These are phyloP conservation scores for Drosophila hamatofila DNA, from an alignment of 2,888 invertebrate species.

Conservation along the genomic window DNA sequence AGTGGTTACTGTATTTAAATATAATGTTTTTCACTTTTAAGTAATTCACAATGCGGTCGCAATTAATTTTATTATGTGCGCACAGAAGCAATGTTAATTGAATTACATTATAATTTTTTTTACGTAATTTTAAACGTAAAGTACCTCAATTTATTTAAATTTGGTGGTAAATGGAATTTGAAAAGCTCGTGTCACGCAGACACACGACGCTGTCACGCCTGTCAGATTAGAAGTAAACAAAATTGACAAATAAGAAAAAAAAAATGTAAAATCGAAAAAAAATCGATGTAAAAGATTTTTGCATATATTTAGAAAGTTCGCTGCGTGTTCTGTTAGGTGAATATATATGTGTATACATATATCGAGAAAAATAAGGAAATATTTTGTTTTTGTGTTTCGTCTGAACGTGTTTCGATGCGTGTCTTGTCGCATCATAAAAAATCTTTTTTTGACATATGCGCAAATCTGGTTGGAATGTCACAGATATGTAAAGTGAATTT, in stretches of 20 bases:
- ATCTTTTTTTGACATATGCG: neutral
- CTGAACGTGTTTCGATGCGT: slow-evolving; percentile 9
- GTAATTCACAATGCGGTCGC: slow-evolving; percentile 24
- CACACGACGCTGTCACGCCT: neutral
- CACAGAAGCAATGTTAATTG: slow-evolving; percentile 24
- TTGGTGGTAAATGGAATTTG: neutral
- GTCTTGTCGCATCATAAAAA: slow-evolving; percentile 4
- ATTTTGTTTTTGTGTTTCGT: neutral
- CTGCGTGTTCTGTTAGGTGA: neutral
- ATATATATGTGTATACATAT: neutral
- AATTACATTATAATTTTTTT: slow-evolving; percentile 8
- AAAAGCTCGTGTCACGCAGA: slow-evolving; percentile 1
- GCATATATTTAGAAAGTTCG: neutral
- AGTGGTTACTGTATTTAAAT: neutral
- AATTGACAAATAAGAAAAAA: slow-evolving; percentile 5
- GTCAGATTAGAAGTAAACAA: neutral
- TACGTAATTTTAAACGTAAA: slow-evolving; percentile 8
- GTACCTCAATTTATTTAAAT: neutral
- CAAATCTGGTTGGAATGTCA: slow-evolving; percentile 6
- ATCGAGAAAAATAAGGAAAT: neutral
- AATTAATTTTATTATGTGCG: slow-evolving; percentile 24
- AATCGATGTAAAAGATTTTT: slow-evolving; percentile 12
- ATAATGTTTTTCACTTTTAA: slow-evolving; percentile 2
- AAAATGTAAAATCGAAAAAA: neutral
- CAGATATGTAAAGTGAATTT: neutral